Evolutionary conservation across 64 coral and sea anemone genomes (phyloP).

Genomic region (Dendrophyllia cribrosa): DNA sequence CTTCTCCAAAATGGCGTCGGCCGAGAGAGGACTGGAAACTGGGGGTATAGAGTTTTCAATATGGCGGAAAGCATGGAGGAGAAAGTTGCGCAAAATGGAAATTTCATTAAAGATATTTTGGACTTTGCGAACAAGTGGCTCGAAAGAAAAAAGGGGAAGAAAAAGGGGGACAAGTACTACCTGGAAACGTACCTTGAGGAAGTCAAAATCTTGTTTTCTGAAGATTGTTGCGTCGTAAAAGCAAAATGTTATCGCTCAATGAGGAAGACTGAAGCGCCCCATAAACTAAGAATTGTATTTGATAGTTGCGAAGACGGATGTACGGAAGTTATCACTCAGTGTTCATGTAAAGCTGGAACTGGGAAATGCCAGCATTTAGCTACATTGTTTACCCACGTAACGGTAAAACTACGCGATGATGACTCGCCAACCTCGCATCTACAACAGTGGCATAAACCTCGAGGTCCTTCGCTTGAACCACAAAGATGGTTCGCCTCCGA

Average conservation of each 20-base stretch:
- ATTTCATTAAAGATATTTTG: too few relatives aligned
- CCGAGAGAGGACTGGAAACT: too few relatives aligned
- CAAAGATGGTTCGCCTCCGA: conserved; percentile 25
- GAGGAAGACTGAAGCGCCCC: too few relatives aligned
- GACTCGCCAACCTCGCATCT: neutral
- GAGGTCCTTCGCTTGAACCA: conserved; percentile 18
- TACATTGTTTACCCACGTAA: neutral
- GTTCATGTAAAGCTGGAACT: conserved; percentile 33
- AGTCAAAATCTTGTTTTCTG: conserved; percentile 2
- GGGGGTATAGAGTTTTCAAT: too few relatives aligned
- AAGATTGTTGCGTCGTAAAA: conserved; percentile 10
- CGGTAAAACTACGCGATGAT: conserved; percentile 16
- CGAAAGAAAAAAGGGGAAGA: too few relatives aligned
- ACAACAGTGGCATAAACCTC: conserved; percentile 6
- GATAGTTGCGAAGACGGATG: neutral
- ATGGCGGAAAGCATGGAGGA: too few relatives aligned
- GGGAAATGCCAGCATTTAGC: conserved; percentile 4
- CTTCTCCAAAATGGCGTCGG: too few relatives aligned
- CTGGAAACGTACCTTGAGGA: conserved; percentile 12
- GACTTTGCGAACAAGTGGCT: too few relatives aligned
- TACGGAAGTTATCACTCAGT: conserved; percentile 1
- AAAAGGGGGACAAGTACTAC: neutral
- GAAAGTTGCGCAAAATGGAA: too few relatives aligned
- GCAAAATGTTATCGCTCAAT: conserved; percentile 10
- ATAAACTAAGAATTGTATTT: too few relatives aligned